Base-by-base conservation (phyloP, 1,140 invertebrate genomes). In the Oscheius sp. region DNA sequence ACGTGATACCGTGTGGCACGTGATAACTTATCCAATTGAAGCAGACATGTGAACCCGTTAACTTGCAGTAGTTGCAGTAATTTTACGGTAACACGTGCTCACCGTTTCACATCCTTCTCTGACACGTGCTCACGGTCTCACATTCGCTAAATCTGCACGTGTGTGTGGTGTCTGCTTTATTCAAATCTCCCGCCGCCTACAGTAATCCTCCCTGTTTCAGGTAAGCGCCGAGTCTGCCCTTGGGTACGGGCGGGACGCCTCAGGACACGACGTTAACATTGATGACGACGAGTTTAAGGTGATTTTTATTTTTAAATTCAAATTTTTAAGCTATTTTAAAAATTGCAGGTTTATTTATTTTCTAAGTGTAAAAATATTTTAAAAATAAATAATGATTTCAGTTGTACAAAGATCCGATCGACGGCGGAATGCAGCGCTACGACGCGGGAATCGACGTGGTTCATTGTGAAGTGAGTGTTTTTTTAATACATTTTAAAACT, bases 181-280 rank as follows among this genome's bases (percentile, higher is more conserved):
- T n/a, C n/a, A n/a, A n/a, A n/a, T n/a, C n/a, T n/a, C n/a, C n/a
- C n/a, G n/a, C n/a, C n/a, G n/a, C n/a, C n/a, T n/a, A n/a, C n/a
- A n/a, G n/a, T n/a, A n/a, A n/a, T n/a, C n/a, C n/a, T n/a, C 38
- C 10, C 38, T 55, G 49, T 55, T 55, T 55, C 23, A 55, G 49
- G 49, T 55, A 26, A 63, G 61, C 26, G 61, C 61, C 0, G 61
- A 63, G 15, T 29, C 61, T 0, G 61, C 61, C 32, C 31, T 63
- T 34, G 18, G 4, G 10, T 63, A 63, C 31, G 35, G 61, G 10
- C 10, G 61, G 35, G 61, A 63, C 7, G 1, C 36, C 4, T 26
- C 61, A n/a, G 61, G 28, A 7, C 61, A 63, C 29, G 61, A 63
- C 7, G 29, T 7, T 42, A 10, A 10, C 7, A n/a, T 15, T 26